These are phyloP conservation scores for Parasteatoda tepidariorum DNA, from an alignment of 1,140 invertebrate genomes.

Conservation along the genomic window DNA sequence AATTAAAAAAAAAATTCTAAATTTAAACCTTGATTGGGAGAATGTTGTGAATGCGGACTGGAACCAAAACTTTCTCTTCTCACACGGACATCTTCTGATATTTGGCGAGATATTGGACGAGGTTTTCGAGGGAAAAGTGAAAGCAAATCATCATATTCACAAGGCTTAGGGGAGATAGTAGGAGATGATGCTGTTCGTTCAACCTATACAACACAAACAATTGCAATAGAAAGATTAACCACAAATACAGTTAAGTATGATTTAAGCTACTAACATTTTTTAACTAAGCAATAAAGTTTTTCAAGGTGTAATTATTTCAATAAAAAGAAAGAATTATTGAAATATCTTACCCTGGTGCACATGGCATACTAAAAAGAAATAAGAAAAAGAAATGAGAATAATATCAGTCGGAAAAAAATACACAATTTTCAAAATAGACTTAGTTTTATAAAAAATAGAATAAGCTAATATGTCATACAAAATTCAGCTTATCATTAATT, in stretches of 20 bases:
- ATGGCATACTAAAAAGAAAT: not conserved
- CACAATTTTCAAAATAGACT: too few relatives aligned
- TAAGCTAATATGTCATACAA: too few relatives aligned
- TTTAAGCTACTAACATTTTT: not conserved
- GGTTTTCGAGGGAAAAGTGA: constrained; percentile 66
- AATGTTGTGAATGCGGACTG: constrained; percentile 64
- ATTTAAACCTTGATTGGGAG: constrained; percentile 45
- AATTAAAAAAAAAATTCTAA: too few relatives aligned
- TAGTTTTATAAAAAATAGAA: too few relatives aligned
- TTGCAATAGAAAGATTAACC: too few relatives aligned
- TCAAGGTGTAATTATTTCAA: not conserved
- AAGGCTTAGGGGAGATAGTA: constrained; percentile 50
- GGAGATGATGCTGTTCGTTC: constrained; percentile 53
- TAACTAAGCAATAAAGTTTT: not conserved
- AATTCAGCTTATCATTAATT: too few relatives aligned
- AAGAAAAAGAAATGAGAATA: too few relatives aligned
- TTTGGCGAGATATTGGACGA: constrained; percentile 68
- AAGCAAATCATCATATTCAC: constrained; percentile 65
- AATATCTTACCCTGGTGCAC: not conserved
- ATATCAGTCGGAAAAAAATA: too few relatives aligned
- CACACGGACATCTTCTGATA: constrained; percentile 68
- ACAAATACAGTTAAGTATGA: not conserved
- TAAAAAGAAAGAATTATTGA: not conserved
- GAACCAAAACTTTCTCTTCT: constrained; percentile 69
- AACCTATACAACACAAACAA: constrained; percentile 50